phyloP scores from a whole-genome alignment of 2,797 vertebrate genomes.

The Phataginus tricuspis region DNA sequence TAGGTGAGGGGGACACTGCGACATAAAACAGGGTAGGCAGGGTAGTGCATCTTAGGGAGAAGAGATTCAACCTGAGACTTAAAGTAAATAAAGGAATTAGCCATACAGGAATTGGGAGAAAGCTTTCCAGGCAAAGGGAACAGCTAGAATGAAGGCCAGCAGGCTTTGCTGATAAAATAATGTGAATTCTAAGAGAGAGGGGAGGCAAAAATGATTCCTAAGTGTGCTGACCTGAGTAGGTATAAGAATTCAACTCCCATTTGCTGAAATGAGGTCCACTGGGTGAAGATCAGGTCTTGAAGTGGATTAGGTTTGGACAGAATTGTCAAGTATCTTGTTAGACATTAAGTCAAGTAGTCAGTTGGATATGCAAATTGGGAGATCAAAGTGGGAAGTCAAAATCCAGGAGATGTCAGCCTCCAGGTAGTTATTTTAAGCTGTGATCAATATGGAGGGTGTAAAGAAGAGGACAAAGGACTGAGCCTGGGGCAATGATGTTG shows the following conservation, averaged over 20 bases:
- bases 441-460: not conserved
- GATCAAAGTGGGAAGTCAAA: not conserved
- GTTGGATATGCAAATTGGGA: not conserved
- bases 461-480: not conserved
- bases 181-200: not conserved
- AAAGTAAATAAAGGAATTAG: not conserved
- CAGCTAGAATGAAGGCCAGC: not conserved
- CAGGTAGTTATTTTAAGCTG: not conserved
- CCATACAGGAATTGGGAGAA: not conserved
- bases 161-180: not conserved
- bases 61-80: constrained; percentile 6
- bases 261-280: not conserved
- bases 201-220: not conserved
- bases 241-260: not conserved
- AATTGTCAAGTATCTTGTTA: not conserved
- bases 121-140: not conserved
- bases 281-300: not conserved
- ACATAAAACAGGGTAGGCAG: not conserved
- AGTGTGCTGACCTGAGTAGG: not conserved
- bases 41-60: not conserved
- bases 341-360: not conserved
- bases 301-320: not conserved
- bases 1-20: too few relatives aligned
- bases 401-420: not conserved
- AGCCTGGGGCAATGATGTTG: not conserved